Percentiles rank a stretch among this genome's conserved stretches.
phyloP scores from a whole-genome alignment of 2,113 vertebrate species.

The Hippopotamus amphibius region DNA sequence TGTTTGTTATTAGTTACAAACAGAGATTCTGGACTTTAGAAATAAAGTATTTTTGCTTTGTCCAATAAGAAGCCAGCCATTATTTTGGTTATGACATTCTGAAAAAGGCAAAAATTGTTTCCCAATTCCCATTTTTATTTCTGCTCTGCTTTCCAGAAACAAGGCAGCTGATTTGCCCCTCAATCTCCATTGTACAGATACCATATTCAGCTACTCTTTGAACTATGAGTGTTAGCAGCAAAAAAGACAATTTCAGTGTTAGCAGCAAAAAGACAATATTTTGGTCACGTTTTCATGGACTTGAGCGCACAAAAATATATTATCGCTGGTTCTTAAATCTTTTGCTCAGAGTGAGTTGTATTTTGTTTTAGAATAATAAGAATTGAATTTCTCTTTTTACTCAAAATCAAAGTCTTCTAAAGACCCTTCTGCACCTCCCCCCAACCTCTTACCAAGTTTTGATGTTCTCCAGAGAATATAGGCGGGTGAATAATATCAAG shows the following conservation, averaged over 20 bases:
- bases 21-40: neutral
- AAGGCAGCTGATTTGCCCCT: neutral
- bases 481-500: neutral
- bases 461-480: slow-evolving; percentile 61
- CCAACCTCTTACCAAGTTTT: slow-evolving; percentile 57
- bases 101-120: neutral
- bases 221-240: neutral
- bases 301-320: slow-evolving; percentile 22
- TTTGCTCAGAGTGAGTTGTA: slow-evolving; percentile 66
- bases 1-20: slow-evolving; percentile 9
- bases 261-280: neutral
- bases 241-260: slow-evolving; percentile 42
- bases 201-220: slow-evolving; percentile 17
- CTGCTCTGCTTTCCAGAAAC: neutral
- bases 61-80: neutral
- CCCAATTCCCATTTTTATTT: neutral
- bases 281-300: slow-evolving; percentile 27
- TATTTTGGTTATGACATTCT: neutral
- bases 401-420: slow-evolving; percentile 72
- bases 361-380: slow-evolving; percentile 78
- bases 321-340: slow-evolving; percentile 35
- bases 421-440: neutral
- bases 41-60: neutral
- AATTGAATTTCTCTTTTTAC: slow-evolving; percentile 71
- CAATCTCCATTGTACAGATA: neutral